These are phyloP conservation scores for Tapera naevia DNA, from an alignment of 2,797 vertebrate genomes.

Conservation along the genomic window DNA sequence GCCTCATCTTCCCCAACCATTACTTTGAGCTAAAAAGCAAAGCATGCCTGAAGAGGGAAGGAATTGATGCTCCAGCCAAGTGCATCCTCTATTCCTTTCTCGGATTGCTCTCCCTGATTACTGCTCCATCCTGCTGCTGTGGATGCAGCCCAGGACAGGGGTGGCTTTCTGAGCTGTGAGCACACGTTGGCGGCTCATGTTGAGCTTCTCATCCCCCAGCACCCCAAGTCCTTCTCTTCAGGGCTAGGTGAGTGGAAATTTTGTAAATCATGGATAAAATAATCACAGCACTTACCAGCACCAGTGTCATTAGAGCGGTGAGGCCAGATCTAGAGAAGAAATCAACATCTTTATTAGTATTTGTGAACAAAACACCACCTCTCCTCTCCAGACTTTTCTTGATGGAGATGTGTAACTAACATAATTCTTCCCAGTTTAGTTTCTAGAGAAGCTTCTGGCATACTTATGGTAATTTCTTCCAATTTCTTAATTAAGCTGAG, in stretches of 20 bases:
- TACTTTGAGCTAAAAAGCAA: neutral
- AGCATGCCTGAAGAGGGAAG: neutral
- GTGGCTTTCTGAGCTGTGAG: no score
- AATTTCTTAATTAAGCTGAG: neutral
- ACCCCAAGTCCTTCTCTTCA: no score
- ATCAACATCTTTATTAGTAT: neutral
- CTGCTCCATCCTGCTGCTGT: neutral
- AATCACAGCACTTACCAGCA: neutral
- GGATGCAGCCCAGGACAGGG: no score
- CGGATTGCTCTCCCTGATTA: neutral
- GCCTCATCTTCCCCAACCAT: accelerated
- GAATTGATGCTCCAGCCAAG: neutral
- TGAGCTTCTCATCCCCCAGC: no score
- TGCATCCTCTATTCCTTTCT: neutral
- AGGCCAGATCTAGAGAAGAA: neutral
- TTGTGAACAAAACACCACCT: neutral
- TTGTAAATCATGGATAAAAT: neutral
- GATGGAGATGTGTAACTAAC: neutral
- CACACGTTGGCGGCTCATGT: no score
- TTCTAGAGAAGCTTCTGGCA: neutral
- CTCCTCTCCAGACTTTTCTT: neutral
- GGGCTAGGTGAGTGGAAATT: neutral
- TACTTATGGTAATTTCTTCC: neutral
- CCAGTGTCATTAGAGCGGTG: accelerated
- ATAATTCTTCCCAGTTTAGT: neutral